Evolutionary conservation across 2,888 invertebrate genomes (phyloP).

Genomic region (Hyalella azteca): DNA sequence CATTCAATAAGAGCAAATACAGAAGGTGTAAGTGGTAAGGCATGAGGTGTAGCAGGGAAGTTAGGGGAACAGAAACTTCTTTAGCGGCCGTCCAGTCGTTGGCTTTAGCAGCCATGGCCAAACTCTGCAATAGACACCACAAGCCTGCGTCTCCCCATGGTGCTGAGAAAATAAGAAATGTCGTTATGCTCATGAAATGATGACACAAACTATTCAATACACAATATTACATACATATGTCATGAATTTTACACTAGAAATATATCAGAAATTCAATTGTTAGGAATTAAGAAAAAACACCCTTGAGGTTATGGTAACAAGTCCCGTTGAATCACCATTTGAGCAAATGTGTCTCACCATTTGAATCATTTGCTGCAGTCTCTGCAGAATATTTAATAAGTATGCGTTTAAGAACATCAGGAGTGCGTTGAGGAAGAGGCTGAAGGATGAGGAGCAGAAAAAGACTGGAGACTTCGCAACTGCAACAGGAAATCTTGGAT

Average conservation of each 20-base stretch:
- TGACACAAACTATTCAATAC: too few relatives aligned
- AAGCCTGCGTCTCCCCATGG: neutral
- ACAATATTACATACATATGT: too few relatives aligned
- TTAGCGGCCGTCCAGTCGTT: neutral
- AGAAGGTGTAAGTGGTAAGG: conserved; percentile 2
- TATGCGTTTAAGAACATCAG: conserved; percentile 38
- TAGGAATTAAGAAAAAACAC: too few relatives aligned
- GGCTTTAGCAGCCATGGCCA: neutral
- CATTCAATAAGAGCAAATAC: neutral
- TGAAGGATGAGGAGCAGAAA: conserved; percentile 52
- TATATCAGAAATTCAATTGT: too few relatives aligned
- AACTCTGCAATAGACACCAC: conserved; percentile 13
- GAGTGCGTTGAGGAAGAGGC: conserved; percentile 51
- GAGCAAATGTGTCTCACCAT: too few relatives aligned
- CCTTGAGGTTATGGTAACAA: too few relatives aligned
- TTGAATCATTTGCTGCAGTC: neutral
- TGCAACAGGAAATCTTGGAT: too few relatives aligned
- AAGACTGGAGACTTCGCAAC: conserved; percentile 51
- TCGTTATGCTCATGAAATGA: too few relatives aligned
- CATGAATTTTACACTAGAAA: too few relatives aligned
- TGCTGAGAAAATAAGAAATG: neutral
- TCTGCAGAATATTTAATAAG: conserved; percentile 44
- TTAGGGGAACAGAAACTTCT: neutral
- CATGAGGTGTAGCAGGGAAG: neutral
- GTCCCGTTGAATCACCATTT: too few relatives aligned